Conservation (phyloP, 2,888 invertebrate species). For the Odontothrips loti region DNA sequence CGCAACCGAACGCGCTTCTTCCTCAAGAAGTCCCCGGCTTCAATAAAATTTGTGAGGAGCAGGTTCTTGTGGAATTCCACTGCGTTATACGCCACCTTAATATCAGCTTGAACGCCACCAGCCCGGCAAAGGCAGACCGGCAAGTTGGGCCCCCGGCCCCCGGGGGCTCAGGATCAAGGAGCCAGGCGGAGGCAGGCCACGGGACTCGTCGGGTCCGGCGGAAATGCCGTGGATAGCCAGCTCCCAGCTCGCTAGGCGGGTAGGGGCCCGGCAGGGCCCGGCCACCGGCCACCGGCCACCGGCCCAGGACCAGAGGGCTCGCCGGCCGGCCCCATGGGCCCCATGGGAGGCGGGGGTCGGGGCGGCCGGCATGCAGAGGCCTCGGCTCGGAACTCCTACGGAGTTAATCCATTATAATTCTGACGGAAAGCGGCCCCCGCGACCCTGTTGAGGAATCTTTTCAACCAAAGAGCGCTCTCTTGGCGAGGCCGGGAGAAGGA, state of each 20-base stretch:
- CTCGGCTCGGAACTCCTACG: background rate
- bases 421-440: background rate
- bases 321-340: no score
- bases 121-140: background rate
- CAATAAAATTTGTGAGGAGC: no score
- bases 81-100: no score
- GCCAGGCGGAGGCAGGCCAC: no score
- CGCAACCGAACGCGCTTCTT: no score
- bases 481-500: background rate
- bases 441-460: background rate
- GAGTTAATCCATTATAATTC: background rate
- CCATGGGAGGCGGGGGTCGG: background rate
- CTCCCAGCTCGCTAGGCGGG: background rate
- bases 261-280: background rate
- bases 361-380: background rate
- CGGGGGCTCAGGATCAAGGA: no score
- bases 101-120: background rate
- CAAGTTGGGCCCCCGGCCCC: no score
- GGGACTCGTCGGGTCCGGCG: conserved; percentile 2
- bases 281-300: background rate
- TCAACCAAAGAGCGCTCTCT: background rate
- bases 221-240: conserved; percentile 12
- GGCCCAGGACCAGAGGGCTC: no score
- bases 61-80: no score
- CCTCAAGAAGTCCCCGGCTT: no score